phyloP scores from a whole-genome alignment of 2,888 invertebrate genomes.

The Volucella inanis region DNA sequence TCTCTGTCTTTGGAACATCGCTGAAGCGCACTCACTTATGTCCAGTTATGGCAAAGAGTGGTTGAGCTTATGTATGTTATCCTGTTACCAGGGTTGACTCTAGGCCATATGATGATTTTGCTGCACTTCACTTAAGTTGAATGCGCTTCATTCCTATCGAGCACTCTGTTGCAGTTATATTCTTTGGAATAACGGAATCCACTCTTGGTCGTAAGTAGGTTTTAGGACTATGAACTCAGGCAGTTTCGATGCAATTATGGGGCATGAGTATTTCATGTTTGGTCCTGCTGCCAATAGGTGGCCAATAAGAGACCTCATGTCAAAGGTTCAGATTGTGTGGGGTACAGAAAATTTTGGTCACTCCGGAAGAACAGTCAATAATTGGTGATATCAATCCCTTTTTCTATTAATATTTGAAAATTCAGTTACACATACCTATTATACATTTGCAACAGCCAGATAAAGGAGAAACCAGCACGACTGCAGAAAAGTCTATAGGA shows the following conservation, averaged over 20 bases:
- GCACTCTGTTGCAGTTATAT: conserved; percentile 48
- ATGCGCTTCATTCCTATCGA: conserved; percentile 33
- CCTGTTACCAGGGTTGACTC: conserved; percentile 55
- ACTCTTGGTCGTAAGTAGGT: conserved; percentile 49
- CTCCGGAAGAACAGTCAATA: too few relatives aligned
- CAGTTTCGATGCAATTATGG: conserved; percentile 48
- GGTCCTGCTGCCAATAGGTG: conserved; percentile 16
- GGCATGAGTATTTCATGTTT: not conserved
- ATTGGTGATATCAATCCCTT: not conserved
- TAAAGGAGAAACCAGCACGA: conserved; percentile 24
- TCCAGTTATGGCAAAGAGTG: conserved; percentile 64
- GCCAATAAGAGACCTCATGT: conserved; percentile 44
- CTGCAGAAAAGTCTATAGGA: conserved; percentile 9
- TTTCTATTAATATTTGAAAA: not conserved
- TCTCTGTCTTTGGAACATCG: conserved; percentile 11
- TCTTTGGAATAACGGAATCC: conserved; percentile 58
- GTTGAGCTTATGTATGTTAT: conserved; percentile 36
- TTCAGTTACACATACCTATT: conserved; percentile 1
- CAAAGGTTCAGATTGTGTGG: conserved; percentile 58
- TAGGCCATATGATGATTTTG: conserved; percentile 43
- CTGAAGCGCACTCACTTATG: conserved; percentile 28
- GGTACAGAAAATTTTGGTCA: conserved; percentile 16
- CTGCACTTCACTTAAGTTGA: conserved; percentile 47
- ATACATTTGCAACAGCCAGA: not conserved
- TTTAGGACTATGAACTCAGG: conserved; percentile 43